Evolutionary conservation across 1,140 invertebrate genomes (phyloP).

Genomic region (Drosophila oshimai): DNA sequence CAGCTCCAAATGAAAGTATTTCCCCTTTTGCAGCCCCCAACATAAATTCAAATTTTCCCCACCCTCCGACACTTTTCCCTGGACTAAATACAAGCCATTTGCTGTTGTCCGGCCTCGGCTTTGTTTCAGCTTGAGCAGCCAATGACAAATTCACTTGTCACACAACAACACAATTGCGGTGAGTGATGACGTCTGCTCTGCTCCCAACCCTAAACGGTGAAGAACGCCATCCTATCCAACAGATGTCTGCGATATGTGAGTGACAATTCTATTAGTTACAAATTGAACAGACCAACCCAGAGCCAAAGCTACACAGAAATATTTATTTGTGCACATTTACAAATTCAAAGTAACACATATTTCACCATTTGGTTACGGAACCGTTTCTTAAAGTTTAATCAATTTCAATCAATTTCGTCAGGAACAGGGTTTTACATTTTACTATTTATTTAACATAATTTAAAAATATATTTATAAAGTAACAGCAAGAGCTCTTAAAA

Average conservation of each 20-base stretch:
- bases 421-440: too few relatives aligned
- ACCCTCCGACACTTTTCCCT: not conserved
- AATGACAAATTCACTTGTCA: conserved; percentile 77
- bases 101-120: conserved; percentile 57
- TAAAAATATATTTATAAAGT: too few relatives aligned
- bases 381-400: too few relatives aligned
- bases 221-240: conserved; percentile 39
- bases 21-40: conserved; percentile 2
- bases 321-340: too few relatives aligned
- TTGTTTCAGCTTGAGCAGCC: conserved; percentile 66
- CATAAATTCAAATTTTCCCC: conserved; percentile 49
- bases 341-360: too few relatives aligned
- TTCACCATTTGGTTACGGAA: too few relatives aligned
- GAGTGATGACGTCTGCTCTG: conserved; percentile 40
- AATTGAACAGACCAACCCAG: conserved; percentile 51
- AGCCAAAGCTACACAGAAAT: not conserved
- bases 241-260: conserved; percentile 66
- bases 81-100: conserved; percentile 27
- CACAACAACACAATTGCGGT: conserved; percentile 72
- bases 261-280: conserved; percentile 76
- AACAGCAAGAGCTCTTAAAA: too few relatives aligned
- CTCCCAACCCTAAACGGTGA: not conserved
- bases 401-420: too few relatives aligned
- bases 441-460: too few relatives aligned
- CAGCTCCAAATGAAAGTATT: conserved; percentile 48